Evolutionary conservation across 2,888 invertebrate species (phyloP).

Genomic region (Adineta ricciae): DNA sequence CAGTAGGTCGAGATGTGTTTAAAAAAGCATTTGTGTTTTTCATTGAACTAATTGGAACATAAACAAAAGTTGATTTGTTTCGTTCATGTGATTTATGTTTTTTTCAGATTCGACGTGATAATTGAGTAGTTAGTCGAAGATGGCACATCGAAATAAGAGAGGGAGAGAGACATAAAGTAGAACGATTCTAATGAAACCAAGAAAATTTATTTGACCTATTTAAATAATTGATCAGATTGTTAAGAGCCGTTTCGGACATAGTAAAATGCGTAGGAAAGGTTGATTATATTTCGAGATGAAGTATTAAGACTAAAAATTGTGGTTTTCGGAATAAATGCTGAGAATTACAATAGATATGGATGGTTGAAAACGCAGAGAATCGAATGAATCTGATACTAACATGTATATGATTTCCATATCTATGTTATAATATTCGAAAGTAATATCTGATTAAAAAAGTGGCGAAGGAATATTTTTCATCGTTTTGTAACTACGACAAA

Average conservation of each 20-base stretch:
- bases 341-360: background rate
- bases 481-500: too few species aligned
- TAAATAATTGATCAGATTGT: background rate
- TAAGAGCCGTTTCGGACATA: background rate
- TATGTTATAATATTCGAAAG: too few species aligned
- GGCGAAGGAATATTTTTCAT: too few species aligned
- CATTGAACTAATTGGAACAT: background rate
- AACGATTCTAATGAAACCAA: too few species aligned
- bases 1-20: slow-evolving; percentile 4
- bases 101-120: background rate
- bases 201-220: background rate
- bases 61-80: background rate
- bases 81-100: background rate
- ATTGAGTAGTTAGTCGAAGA: background rate
- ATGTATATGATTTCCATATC: too few species aligned
- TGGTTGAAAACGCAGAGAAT: background rate
- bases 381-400: background rate
- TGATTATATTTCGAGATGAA: background rate
- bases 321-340: background rate
- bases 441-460: too few species aligned
- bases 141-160: background rate
- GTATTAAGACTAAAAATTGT: background rate
- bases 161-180: too few species aligned
- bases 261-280: background rate
- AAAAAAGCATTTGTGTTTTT: background rate